Percentiles rank a stretch among this genome's conserved stretches.
These are phyloP conservation scores for Chironomus riparius DNA, from an alignment of 2,888 invertebrate species.

Conservation along the genomic window DNA sequence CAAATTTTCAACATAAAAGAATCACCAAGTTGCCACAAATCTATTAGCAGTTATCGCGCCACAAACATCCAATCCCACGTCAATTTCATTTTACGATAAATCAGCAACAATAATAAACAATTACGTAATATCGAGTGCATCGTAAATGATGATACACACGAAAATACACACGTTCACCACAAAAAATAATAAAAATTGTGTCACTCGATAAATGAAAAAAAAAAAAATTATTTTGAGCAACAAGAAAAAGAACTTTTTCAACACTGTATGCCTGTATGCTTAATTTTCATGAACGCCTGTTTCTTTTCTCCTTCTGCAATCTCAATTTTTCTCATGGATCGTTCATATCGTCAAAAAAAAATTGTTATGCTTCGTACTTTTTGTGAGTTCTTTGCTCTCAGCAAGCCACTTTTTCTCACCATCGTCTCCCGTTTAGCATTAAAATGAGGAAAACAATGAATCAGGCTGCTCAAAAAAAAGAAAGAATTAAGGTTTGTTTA, in stretches of 20 bases:
- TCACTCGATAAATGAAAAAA: neutral
- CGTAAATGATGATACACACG: neutral
- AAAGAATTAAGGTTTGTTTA: no score
- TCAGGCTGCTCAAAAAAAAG: neutral
- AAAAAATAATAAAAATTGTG: neutral
- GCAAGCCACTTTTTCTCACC: neutral
- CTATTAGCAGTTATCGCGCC: no score
- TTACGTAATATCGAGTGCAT: neutral
- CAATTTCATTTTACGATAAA: no score
- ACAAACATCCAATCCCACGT: no score
- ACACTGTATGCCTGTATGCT: no score
- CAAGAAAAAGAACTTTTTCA: neutral
- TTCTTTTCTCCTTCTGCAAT: constrained; percentile 7
- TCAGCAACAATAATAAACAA: no score
- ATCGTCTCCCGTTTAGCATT: neutral
- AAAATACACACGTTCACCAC: neutral
- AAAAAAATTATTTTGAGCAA: neutral
- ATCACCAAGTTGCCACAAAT: no score
- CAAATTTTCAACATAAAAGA: no score
- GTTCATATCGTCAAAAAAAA: neutral
- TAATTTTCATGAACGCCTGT: constrained; percentile 11
- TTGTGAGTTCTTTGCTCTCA: neutral
- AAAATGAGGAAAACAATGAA: no score
- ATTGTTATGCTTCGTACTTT: neutral
- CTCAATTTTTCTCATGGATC: constrained; percentile 5